Evolutionary conservation across 2,797 vertebrate genomes (phyloP).

Genomic region (Arnoldichthys spilopterus): DNA sequence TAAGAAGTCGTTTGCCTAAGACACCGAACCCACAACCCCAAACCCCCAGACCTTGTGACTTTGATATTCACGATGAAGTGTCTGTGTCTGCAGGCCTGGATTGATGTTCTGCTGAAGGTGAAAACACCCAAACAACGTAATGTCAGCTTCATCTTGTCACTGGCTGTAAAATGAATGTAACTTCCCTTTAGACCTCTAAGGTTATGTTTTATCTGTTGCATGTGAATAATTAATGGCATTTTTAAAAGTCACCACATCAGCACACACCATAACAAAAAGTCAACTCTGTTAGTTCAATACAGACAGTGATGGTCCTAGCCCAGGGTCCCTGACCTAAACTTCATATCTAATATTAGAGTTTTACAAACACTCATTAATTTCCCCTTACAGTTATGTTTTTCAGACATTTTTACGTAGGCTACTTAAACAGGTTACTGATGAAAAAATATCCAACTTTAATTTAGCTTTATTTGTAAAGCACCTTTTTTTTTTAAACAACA

Average conservation of each 20-base stretch:
- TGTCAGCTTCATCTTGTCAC: not conserved
- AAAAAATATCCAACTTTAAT: too few relatives aligned
- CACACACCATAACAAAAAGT: not conserved
- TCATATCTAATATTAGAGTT: too few relatives aligned
- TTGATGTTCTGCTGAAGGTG: constrained; percentile 4
- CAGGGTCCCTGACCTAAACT: too few relatives aligned
- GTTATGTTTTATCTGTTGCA: not conserved
- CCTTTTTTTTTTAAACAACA: too few relatives aligned
- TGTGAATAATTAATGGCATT: not conserved
- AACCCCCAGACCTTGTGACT: constrained; percentile 12
- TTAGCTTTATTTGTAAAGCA: too few relatives aligned
- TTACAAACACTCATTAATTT: too few relatives aligned
- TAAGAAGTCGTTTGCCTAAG: constrained; percentile 52
- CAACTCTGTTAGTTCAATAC: too few relatives aligned
- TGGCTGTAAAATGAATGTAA: not conserved
- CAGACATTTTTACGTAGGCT: too few relatives aligned
- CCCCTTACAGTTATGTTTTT: too few relatives aligned
- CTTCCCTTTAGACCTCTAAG: not conserved
- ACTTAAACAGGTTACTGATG: too few relatives aligned
- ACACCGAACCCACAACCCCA: constrained; percentile 34
- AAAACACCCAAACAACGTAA: constrained; percentile 7
- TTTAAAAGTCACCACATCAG: not conserved
- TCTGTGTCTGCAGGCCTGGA: constrained; percentile 9
- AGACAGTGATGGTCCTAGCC: too few relatives aligned
- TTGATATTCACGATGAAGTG: constrained; percentile 44